These are phyloP conservation scores for Heterotis niloticus DNA, from an alignment of 2,113 vertebrate genomes.

Conservation along the genomic window DNA sequence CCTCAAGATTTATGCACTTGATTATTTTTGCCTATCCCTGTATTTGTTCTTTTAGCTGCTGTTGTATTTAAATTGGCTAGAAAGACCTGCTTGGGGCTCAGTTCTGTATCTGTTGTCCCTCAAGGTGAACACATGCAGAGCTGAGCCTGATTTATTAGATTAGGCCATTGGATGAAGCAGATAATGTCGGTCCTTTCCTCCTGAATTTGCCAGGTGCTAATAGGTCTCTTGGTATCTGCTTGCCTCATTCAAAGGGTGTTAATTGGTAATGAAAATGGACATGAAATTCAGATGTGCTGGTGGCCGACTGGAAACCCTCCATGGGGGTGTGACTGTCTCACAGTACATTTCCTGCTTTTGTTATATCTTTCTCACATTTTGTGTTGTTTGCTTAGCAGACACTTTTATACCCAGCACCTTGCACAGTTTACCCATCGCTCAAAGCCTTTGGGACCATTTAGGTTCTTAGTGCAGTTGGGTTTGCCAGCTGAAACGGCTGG, in stretches of 20 bases:
- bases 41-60: too few species aligned
- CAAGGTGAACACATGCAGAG: not conserved
- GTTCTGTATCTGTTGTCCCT: not conserved
- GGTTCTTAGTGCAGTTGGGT: not conserved
- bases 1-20: too few species aligned
- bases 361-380: not conserved
- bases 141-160: not conserved
- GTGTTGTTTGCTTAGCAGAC: not conserved
- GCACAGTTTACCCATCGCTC: not conserved
- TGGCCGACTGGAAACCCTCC: not conserved
- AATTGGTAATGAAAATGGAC: constrained; percentile 48
- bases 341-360: not conserved
- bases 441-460: not conserved
- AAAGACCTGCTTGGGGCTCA: not conserved
- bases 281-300: constrained; percentile 40
- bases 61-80: not conserved
- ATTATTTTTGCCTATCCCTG: too few species aligned
- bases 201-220: constrained; percentile 41
- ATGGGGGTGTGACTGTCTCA: not conserved
- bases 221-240: constrained; percentile 39
- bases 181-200: constrained; percentile 30
- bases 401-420: not conserved
- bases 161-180: not conserved
- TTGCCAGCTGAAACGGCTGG: too few species aligned
- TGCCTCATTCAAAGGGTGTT: constrained; percentile 46